Conservation (phyloP, 2,797 vertebrate genomes). For the Fringilla coelebs region DNA sequence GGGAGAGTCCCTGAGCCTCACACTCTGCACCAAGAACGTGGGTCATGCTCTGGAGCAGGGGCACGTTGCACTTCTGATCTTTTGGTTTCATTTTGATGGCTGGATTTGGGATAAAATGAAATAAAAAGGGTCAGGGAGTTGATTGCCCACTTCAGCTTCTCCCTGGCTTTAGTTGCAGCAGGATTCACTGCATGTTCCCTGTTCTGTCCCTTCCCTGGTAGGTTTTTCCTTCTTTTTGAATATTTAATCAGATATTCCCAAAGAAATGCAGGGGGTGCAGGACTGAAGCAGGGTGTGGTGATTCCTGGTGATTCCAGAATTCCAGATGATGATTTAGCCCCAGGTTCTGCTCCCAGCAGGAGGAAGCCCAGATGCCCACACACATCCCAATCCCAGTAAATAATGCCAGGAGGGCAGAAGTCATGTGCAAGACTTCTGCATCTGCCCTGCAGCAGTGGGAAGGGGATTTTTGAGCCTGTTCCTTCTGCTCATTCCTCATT, state of each 20-base stretch:
- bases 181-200: background rate
- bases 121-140: background rate
- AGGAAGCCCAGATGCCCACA: background rate
- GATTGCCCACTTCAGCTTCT: background rate
- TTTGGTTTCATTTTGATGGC: background rate
- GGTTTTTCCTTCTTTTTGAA: background rate
- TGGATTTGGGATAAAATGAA: background rate
- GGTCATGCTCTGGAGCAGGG: background rate
- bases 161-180: background rate
- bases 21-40: background rate
- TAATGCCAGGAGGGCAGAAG: background rate
- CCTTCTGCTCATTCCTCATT: background rate
- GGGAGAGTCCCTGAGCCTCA: background rate
- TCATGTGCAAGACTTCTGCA: rapidly evolving
- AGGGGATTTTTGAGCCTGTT: background rate
- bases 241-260: background rate
- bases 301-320: background rate
- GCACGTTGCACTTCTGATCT: background rate
- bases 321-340: background rate
- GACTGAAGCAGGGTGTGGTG: background rate
- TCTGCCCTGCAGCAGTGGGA: background rate
- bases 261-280: background rate
- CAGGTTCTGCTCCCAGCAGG: background rate
- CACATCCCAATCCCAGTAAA: background rate
- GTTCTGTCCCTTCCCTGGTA: background rate